Base-by-base conservation (phyloP, 2,888 invertebrate species). In the Lacanobia oleracea region DNA sequence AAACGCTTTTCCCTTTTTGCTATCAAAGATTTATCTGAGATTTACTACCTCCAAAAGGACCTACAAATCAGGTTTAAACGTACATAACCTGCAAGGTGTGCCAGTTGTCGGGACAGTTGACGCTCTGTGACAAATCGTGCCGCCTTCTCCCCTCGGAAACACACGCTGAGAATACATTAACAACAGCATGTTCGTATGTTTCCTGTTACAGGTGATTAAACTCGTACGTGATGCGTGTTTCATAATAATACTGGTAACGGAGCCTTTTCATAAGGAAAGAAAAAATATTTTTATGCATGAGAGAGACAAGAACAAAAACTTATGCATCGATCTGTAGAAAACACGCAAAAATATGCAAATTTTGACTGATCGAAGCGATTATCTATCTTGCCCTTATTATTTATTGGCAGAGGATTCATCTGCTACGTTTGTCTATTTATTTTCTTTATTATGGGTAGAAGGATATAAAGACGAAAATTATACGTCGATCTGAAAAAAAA, bases 131-230 rank as follows among this genome's bases (percentile, higher is more conserved):
- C 77, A 77, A 81, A 81, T 81, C 77, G 43, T 6, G 3, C 54
- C 45, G 57, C 3, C 33, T 57, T 50, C 48, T 70, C 40, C 77
- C 27, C 68, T 9, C 45, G 33, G 9, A 33, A 81, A 61, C 82
- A 78, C 76, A 74, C 70, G 82, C 48, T 61, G 33, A 4, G 78
- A 79, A 79, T 79, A 79, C 53, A 81, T 81, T 77, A 79, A 66
- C 82, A 64, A 77, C 56, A 64, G 21, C 60, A 57, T 68, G 64
- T 61, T 50, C 63, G 45, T 33, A 60, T 68, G 53, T 60, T 77
- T 74, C 70, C 40, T 77, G 77, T 59, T 60, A n/a, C 70, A 5
- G 27, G 23, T 69, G 73, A 74, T 74, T 74, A 69, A 69, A 60
- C 48, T 33, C 21, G 21, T 27, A 69, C 59, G 69, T 74, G 73